Evolutionary conservation across 2,797 vertebrate species (phyloP), one percentile per base, ranked within the genome.

Genomic region (Gallinago stenura): DNA sequence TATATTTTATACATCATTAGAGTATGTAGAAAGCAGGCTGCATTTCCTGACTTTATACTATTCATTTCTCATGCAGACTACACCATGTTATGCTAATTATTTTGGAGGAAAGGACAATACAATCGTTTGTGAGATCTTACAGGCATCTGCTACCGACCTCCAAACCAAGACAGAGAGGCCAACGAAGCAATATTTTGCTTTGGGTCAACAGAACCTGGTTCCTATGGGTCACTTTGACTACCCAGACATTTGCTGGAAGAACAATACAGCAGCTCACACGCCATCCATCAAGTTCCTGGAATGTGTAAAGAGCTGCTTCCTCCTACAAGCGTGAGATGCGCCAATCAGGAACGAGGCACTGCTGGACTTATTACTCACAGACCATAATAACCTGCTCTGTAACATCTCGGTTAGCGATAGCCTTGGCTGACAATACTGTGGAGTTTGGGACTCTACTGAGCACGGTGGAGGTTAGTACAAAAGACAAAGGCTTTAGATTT

Each of bases 1-100:
- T 46, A 95, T 56, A 87, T 94, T 87, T 93, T 69, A 90, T 35
- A 75, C 24, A 69, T 78, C 50, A 61, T 70, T 84, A 75, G 37
- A 83, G 51, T 48, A 60, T 66, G n/a, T 0, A 71, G 62, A 94
- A 91, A 73, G 31, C 56, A 78, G 8, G 22, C 12, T 78, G 21
- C 45, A 46, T 78, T 75, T 75, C 51, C 65, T 68, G 26, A 70
- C 26, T 93, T 89, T 9, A 46, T 46, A 46, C 11, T 46, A 64
- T 28, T 30, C 18, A 31, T 30, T 71, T 83, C 28, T 75, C 35
- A 56, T 30, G 33, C 20, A 71, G 64, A 28, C 37, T 46, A 81
- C 12, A 37, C 9, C 30, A 35, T 1, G 3, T 21, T 57, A 60
- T 5, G 5, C 8, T 64, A n/a, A 66, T 35, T 62, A 61, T 31